Evolutionary conservation across 2,888 invertebrate genomes (phyloP), one percentile per base, ranked within the genome.

Genomic region (Acronicta aceris): DNA sequence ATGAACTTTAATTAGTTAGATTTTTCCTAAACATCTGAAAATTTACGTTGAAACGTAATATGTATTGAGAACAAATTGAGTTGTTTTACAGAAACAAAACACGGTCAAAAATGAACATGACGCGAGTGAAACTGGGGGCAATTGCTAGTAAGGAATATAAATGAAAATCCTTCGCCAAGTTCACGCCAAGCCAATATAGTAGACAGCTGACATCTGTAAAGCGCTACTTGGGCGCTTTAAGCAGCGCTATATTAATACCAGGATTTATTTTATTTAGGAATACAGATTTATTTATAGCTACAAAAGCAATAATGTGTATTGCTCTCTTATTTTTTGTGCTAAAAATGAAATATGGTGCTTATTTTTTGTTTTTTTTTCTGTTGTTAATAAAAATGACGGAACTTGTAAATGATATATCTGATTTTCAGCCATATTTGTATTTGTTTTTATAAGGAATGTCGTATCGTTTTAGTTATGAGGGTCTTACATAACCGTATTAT

Each of bases 201-300:
- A 21, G 21, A 67, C 49, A 45, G 49, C 9, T 60, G 68, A 67
- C 58, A 71, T 53, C 45, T 59, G 56, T 51, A 30, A 33, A 57
- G 59, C 36, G 56, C 43, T 59, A 8, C 17, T 55, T 25, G 42
- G 47, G 17, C 47, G 15, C 47, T 61, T 56, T 58, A 16, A 43
- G 38, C 60, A 21, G 42, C 47, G 42, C 48, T 53, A 50, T 56
- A 58, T 60, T 63, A 50, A 58, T 64, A 50, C 51, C 17, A 40
- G 58, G 43, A 61, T 58, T 30, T 36, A 36, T 36, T n/a, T n/a
- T n/a, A n/a, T n/a, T n/a, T n/a, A n/a, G n/a, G 13, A 2, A 27
- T 12, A 40, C 21, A 27, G 17, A 51, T 51, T 48, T 59, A 45
- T 59, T 57, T 47, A 40, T 51, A 27, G 15, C 40, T 25, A n/a